Evolutionary conservation across 2,888 invertebrate species (phyloP), one percentile per base, ranked within the genome.

Genomic region (Tetragonula carbonaria): DNA sequence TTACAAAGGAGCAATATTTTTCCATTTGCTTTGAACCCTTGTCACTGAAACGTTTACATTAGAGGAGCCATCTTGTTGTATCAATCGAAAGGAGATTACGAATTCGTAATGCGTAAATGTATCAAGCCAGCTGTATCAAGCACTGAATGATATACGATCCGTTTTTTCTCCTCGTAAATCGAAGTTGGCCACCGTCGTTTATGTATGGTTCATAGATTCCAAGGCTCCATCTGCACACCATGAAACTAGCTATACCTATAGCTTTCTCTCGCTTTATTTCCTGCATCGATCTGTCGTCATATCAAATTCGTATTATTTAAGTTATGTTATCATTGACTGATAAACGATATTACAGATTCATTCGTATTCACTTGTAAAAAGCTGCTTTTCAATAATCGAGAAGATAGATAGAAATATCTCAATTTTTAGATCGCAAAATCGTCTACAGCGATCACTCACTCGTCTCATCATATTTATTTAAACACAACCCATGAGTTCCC

Each of bases 381-480:
- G 90, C 87, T 88, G 89, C 82, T 87, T 84, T 81, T 80, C 88
- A 76, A 84, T 87, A 68, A 28, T 38, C 81, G 51, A 55, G 57
- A 45, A 45, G 11, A 11, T 45, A 8, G 45, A 33, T 45, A 6
- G 45, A 8, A 45, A 45, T 11, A 45, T 45, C 45, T 45, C 45
- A 45, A 45, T 11, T 59, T 59, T n/a, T 5, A 23, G 2, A 5
- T 5, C 14, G n/a, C 5, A 57, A 57, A 57, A n/a, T 33, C n/a
- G n/a, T n/a, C n/a, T 1, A 8, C 45, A 45, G 23, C 18, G 11
- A 33, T 33, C 28, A 8, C 16, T 5, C 18, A 38, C 4, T 55
- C 14, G 23, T 66, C 45, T 45, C 16, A 21, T 50, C 28, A 57
- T 2, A 21, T 28, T 23, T 23, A 38, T 55, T 66, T 21, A 38